These are phyloP conservation scores for Rhabdomys pumilio DNA, from an alignment of 2,797 vertebrate species.

Conservation along the genomic window DNA sequence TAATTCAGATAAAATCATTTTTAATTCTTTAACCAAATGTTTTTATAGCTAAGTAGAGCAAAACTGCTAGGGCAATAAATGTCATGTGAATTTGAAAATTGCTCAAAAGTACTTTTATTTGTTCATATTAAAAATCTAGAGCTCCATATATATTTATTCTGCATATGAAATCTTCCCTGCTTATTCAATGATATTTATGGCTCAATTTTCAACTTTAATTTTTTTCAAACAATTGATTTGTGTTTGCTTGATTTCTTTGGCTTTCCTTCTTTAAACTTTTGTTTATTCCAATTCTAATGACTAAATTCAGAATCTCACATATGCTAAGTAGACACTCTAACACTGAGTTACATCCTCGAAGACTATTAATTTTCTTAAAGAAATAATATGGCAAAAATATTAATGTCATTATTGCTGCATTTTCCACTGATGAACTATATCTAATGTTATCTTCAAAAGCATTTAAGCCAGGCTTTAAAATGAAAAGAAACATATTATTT, in stretches of 20 bases:
- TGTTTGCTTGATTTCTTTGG: background rate
- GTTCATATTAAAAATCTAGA: background rate
- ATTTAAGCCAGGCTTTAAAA: background rate
- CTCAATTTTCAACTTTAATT: background rate
- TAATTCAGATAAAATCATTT: constrained; percentile 38
- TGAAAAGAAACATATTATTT: background rate
- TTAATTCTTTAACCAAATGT: background rate
- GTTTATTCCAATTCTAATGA: background rate
- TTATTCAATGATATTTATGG: background rate
- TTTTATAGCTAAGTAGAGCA: background rate
- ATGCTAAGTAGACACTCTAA: background rate
- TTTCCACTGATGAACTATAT: background rate
- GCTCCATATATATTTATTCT: background rate
- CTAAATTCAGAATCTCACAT: background rate
- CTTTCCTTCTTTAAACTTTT: background rate
- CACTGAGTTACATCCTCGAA: background rate
- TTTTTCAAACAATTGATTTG: background rate
- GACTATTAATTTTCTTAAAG: background rate
- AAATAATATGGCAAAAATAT: background rate
- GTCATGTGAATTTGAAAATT: background rate
- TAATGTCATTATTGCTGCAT: background rate
- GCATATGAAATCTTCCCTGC: background rate
- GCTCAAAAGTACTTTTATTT: background rate
- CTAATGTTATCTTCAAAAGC: background rate
- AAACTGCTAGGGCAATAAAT: background rate